Evolutionary conservation across 2,113 vertebrate species (phyloP), one percentile per base, ranked within the genome.

Genomic region (Gracilinanus agilis): DNA sequence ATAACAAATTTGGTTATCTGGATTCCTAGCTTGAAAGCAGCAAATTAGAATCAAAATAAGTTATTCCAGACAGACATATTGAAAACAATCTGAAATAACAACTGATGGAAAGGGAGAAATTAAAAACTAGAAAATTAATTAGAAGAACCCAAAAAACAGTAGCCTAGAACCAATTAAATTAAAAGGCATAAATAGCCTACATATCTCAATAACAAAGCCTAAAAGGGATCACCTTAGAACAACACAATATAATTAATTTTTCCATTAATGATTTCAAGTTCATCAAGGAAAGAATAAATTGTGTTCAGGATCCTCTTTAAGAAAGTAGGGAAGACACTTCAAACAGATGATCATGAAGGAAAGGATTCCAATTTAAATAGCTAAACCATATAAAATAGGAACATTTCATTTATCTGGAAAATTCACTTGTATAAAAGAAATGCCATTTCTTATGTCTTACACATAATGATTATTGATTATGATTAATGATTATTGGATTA

Each of bases 251-350:
- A 25, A 1, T 53, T 88, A 0, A 54, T 13, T 25, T n/a, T 90
- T 44, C 25, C 9, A 1, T 0, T 10, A n/a, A 94, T 0, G 0
- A 13, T 55, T 25, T 27, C 0, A 4, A 95, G 9, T 49, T n/a
- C 55, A 5, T 34, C 44, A 34, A 53, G 94, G 88, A 93, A 53
- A 95, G 93, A 24, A 16, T 23, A 34, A 83, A 54, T 89, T 95
- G 88, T 61, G 0, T 55, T 91, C 56, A 54, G 34, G n/a, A 93
- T 40, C 94, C 91, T 94, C 61, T 67, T 83, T 40, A 83, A 40
- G 67, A 75, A n/a, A 19, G 16, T 83, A 21, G 67, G 16, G 67
- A 83, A 83, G 34, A 83, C 6, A 83, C 67, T 83, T 83, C 67
- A 83, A 21, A 40, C 21, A 40, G 6, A 21, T 83, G 67, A 83